Evolutionary conservation across 2,113 vertebrate genomes (phyloP).

Genomic region (Cromileptes altivelis): DNA sequence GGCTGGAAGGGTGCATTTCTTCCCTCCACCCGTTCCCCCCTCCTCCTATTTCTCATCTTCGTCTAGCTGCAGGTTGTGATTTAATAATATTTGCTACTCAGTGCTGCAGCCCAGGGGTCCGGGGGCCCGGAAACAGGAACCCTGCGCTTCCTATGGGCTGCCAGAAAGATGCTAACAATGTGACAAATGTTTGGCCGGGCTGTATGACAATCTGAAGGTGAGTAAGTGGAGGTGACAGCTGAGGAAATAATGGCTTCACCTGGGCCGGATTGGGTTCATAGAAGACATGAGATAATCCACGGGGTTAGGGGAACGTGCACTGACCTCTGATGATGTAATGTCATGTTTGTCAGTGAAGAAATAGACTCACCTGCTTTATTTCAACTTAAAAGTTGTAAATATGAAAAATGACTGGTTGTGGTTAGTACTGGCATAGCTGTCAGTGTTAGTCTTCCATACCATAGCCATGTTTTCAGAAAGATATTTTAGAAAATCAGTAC

Average conservation of each 20-base stretch:
- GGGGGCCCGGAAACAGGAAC: conserved; percentile 31
- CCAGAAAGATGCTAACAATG: conserved; percentile 59
- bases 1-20: conserved; percentile 37
- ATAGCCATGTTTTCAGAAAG: too few relatives aligned
- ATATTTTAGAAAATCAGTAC: too few relatives aligned
- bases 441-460: neutral
- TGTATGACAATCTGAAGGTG: conserved; percentile 23
- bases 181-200: conserved; percentile 57
- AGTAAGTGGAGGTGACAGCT: conserved; percentile 47
- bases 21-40: neutral
- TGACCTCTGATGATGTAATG: neutral
- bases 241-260: conserved; percentile 40
- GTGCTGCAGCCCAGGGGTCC: conserved; percentile 16
- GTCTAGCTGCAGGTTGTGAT: conserved; percentile 50
- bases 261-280: conserved; percentile 15
- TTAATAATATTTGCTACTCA: conserved; percentile 63
- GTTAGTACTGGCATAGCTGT: neutral
- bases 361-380: neutral
- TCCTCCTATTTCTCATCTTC: conserved; percentile 33
- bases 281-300: conserved; percentile 17
- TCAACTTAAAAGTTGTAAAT: neutral
- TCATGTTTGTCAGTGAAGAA: neutral
- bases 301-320: neutral
- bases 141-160: conserved; percentile 33
- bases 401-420: neutral